phyloP scores from a whole-genome alignment of 2,888 invertebrate genomes.

The Brachycybe producta region DNA sequence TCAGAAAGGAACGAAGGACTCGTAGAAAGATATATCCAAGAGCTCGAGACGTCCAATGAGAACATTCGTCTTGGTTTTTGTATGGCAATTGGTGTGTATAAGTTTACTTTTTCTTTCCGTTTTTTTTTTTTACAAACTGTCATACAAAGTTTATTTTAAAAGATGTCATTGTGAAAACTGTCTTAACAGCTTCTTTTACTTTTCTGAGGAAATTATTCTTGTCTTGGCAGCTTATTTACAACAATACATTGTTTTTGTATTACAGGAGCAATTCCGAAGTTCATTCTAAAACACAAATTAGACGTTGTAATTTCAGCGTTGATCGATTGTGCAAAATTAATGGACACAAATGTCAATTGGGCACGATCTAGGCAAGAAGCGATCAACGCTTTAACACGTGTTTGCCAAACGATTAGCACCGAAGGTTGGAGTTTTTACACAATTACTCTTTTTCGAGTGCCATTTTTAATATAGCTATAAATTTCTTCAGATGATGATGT shows the following conservation, averaged over 20 bases:
- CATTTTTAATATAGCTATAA: too few relatives aligned
- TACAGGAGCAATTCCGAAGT: slow-evolving; percentile 51
- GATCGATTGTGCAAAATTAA: slow-evolving; percentile 48
- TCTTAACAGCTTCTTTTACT: background rate
- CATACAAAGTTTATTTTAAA: background rate
- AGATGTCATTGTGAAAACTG: background rate
- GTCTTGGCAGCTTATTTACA: slow-evolving; percentile 25
- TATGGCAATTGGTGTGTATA: slow-evolving; percentile 57
- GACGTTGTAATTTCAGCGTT: slow-evolving; percentile 47
- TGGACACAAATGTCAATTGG: slow-evolving; percentile 51
- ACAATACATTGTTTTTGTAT: slow-evolving; percentile 19
- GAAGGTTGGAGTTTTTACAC: too few relatives aligned
- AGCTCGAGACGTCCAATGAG: slow-evolving; percentile 29
- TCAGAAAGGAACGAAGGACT: slow-evolving; percentile 13
- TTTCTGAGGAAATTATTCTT: background rate
- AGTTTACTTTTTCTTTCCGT: too few relatives aligned
- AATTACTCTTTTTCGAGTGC: too few relatives aligned
- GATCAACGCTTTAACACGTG: slow-evolving; percentile 56
- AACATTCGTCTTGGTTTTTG: slow-evolving; percentile 70
- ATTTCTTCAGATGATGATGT: too few relatives aligned
- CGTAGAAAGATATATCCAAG: slow-evolving; percentile 18
- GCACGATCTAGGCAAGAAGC: slow-evolving; percentile 78
- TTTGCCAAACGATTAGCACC: slow-evolving; percentile 50
- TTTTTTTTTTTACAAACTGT: background rate
- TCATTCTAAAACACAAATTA: slow-evolving; percentile 49